Base-by-base conservation (phyloP, 1,140 invertebrate genomes). In the Ptiloglossa arizonensis region DNA sequence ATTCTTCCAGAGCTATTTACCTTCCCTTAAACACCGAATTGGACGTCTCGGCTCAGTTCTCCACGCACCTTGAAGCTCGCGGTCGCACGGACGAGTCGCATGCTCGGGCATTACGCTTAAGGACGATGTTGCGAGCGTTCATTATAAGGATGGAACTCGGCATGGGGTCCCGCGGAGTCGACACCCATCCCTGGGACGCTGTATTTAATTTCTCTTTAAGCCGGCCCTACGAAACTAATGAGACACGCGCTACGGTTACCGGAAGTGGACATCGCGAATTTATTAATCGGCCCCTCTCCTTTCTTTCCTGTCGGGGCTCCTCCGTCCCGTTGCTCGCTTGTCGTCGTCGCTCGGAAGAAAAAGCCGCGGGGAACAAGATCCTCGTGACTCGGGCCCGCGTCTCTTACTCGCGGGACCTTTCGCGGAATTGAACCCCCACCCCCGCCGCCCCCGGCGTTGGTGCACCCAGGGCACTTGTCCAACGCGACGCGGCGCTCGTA, bases 141-240 rank as follows among this genome's bases (percentile, higher is more conserved):
- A 89, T 90, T 90, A 90, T 89, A 87, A 87, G 79, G 73, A 69
- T 76, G 87, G 66, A 24, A 84, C 88, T 76, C 89, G 59, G 87
- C 87, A 90, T 90, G 89, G 85, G 88, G 88, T 89, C 89, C 52
- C 50, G 64, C 77, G 70, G 78, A 89, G 86, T 89, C 89, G 88
- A 89, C 89, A 90, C 89, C 86, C 89, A 88, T 90, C 85, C 80
- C 80, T 74, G 79, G 75, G 80, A 89, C 77, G 86, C 72, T 89
- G 88, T 75, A 90, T 90, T 90, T 89, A 90, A 90, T 90, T 89
- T 83, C 85, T 86, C 81, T 80, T 90, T 88, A 89, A 90, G 76
- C 80, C 67, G 81, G 66, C 57, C 80, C 87, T 89, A 89, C 83
- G 89, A 86, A 84, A 88, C 86, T 90, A 90, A 90, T 89, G 88